Evolutionary conservation across 2,113 vertebrate genomes (phyloP).

Genomic region (Rhabdornis inornatus): DNA sequence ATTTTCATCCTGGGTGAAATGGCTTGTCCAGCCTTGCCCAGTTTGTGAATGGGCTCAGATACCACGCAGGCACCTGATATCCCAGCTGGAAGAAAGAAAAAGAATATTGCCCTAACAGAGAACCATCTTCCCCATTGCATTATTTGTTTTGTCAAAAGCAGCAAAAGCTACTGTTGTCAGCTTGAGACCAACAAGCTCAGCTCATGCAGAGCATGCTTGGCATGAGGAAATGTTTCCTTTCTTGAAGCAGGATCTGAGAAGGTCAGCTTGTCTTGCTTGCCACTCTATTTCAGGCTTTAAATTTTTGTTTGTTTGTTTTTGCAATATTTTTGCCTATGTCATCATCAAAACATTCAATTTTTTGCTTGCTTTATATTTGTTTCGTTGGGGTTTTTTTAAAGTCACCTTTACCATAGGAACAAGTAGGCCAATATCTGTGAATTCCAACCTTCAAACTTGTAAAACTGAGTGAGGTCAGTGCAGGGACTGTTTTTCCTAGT

Average conservation of each 20-base stretch:
- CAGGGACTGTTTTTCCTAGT: background rate
- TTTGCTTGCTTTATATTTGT: background rate
- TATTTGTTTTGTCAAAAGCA: background rate
- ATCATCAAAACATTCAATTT: background rate
- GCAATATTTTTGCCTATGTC: background rate
- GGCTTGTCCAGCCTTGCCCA: background rate
- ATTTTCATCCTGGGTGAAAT: background rate
- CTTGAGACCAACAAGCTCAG: background rate
- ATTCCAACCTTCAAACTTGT: background rate
- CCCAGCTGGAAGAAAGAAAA: background rate
- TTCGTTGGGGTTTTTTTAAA: rapidly evolving
- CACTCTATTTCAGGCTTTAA: background rate
- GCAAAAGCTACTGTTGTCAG: background rate
- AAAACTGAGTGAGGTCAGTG: background rate
- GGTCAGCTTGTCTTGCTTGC: background rate
- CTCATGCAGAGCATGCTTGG: background rate
- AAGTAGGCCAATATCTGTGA: background rate
- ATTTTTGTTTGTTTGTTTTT: background rate
- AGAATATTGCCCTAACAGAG: background rate
- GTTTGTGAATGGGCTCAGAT: background rate
- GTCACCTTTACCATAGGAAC: background rate
- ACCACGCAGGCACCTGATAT: background rate
- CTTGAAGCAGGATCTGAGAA: background rate
- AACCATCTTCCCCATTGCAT: background rate
- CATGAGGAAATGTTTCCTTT: background rate